These are phyloP conservation scores for Hoplodrina blanda DNA, from an alignment of 2,888 invertebrate species.

Conservation along the genomic window DNA sequence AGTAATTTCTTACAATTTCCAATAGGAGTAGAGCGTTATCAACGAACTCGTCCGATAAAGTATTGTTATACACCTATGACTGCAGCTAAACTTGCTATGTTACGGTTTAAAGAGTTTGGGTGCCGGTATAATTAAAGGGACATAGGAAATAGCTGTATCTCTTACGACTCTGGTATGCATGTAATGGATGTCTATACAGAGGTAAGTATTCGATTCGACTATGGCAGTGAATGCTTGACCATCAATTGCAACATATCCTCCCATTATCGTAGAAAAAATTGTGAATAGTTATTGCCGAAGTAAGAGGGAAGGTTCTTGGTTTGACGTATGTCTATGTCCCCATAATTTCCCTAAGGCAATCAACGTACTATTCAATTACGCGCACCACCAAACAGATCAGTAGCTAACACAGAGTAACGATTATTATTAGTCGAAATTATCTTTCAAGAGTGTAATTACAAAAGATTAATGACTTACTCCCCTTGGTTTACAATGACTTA, in stretches of 20 bases:
- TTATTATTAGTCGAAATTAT: background rate
- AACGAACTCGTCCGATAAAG: background rate
- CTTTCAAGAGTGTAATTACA: background rate
- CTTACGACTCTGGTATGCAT: too few species aligned
- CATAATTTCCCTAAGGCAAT: conserved; percentile 5
- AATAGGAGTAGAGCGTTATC: background rate
- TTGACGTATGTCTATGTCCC: background rate
- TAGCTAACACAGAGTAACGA: background rate
- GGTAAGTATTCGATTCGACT: too few species aligned
- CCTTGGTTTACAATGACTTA: background rate
- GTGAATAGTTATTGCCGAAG: background rate
- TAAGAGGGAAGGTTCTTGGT: background rate
- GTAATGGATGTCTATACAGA: too few species aligned
- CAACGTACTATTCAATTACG: background rate
- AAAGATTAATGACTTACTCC: background rate
- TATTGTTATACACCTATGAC: background rate
- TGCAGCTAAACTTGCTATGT: too few species aligned
- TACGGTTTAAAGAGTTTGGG: too few species aligned
- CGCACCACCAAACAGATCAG: conserved; percentile 7
- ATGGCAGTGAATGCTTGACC: too few species aligned
- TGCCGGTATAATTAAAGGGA: too few species aligned
- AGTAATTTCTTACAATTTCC: conserved; percentile 25
- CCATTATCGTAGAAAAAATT: too few species aligned
- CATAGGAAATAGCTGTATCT: too few species aligned
- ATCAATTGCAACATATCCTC: too few species aligned